A percentile compares a stretch with the other conserved stretches of the same genome.
These are phyloP conservation scores for Resseliella maxima DNA, from an alignment of 2,888 invertebrate species.

Conservation along the genomic window DNA sequence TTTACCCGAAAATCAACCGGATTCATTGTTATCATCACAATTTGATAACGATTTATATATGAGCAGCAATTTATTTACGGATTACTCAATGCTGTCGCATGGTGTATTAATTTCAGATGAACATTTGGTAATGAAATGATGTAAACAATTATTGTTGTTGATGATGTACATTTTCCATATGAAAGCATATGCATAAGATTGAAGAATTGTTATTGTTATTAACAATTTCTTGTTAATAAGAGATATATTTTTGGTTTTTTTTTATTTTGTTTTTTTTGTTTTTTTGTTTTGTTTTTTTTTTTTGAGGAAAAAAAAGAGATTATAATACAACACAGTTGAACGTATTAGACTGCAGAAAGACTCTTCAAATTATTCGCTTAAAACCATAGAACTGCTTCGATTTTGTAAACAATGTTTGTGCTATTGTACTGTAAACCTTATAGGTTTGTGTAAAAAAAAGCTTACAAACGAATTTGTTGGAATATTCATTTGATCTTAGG, in stretches of 20 bases:
- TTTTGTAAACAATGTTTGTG: background rate
- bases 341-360: background rate
- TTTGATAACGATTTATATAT: background rate
- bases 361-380: conserved; percentile 18
- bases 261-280: background rate
- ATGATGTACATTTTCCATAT: too few species aligned
- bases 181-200: too few species aligned
- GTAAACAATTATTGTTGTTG: background rate
- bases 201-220: too few species aligned
- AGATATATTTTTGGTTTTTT: background rate
- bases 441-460: background rate
- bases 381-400: conserved; percentile 22
- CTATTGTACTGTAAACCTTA: background rate
- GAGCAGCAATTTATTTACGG: conserved; percentile 55
- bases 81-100: conserved; percentile 68
- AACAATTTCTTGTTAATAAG: background rate
- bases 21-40: conserved; percentile 4
- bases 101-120: conserved; percentile 70
- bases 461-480: conserved; percentile 23
- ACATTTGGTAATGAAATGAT: conserved; percentile 51
- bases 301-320: background rate
- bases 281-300: background rate
- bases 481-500: conserved; percentile 12
- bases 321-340: conserved; percentile 1
- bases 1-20: conserved; percentile 10